Conservation (phyloP, 2,797 vertebrate genomes). For the Schizothorax lantsangensis region DNA sequence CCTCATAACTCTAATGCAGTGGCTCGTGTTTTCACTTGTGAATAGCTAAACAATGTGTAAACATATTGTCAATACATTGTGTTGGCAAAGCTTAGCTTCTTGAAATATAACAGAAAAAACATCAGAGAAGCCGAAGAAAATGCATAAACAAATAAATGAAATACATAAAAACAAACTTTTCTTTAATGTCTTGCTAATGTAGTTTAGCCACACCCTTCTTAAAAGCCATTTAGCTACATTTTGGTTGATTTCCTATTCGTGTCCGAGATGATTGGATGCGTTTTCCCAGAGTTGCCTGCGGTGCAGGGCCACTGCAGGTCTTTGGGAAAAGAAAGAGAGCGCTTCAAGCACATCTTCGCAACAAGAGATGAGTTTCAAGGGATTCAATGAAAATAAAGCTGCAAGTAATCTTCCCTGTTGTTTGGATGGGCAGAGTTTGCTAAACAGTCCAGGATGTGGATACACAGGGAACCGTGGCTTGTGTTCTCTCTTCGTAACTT, state of each 20-base stretch:
- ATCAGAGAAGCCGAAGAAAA: background rate
- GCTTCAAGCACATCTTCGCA: slow-evolving; percentile 38
- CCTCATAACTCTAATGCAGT: background rate
- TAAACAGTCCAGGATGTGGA: slow-evolving; percentile 61
- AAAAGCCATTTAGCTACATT: slow-evolving; percentile 18
- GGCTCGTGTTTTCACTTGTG: background rate
- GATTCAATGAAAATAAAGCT: slow-evolving; percentile 58
- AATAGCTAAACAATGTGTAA: background rate
- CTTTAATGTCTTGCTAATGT: slow-evolving; percentile 10
- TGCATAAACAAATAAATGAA: background rate
- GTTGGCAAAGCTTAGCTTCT: background rate
- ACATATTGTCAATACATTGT: background rate
- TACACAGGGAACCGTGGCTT: slow-evolving; percentile 41
- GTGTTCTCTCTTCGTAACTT: slow-evolving; percentile 51
- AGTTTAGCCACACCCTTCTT: background rate
- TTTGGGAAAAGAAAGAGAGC: slow-evolving; percentile 37
- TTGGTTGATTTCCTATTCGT: slow-evolving; percentile 28
- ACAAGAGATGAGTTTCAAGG: slow-evolving; percentile 34
- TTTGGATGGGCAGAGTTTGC: slow-evolving; percentile 60
- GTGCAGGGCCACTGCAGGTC: slow-evolving; percentile 38
- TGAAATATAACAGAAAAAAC: background rate
- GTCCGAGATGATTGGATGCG: slow-evolving; percentile 25
- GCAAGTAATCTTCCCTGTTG: slow-evolving; percentile 58
- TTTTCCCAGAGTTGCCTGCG: slow-evolving; percentile 55
- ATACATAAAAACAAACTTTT: slow-evolving; percentile 8